Conservation (phyloP, 2,888 invertebrate species). For the Cerceris ruficornis region DNA sequence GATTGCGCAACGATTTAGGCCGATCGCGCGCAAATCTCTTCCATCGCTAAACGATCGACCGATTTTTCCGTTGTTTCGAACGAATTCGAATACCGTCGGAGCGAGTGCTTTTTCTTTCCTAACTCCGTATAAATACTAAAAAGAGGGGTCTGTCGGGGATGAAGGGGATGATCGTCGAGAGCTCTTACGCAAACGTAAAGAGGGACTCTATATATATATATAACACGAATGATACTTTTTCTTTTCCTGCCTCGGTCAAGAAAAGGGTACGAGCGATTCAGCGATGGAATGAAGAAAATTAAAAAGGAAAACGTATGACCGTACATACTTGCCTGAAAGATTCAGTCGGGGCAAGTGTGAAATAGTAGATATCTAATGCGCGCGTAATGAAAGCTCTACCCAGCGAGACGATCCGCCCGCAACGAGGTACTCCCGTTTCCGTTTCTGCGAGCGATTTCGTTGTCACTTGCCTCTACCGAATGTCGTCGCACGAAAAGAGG, state of each 20-base stretch:
- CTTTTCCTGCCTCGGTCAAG: slow-evolving; percentile 20
- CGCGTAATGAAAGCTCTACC: slow-evolving; percentile 51
- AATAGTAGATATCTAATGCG: slow-evolving; percentile 54
- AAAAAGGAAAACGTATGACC: slow-evolving; percentile 41
- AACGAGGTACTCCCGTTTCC: slow-evolving; percentile 12
- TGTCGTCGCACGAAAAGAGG: neutral
- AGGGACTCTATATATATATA: too few relatives aligned
- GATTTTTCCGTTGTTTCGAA: neutral
- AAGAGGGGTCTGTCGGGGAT: slow-evolving; percentile 15
- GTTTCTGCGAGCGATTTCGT: slow-evolving; percentile 14
- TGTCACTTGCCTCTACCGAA: slow-evolving; percentile 18
- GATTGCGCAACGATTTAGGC: slow-evolving; percentile 57
- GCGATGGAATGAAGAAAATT: slow-evolving; percentile 32
- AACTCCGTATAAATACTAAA: neutral
- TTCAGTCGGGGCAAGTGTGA: slow-evolving; percentile 69
- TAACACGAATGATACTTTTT: too few relatives aligned
- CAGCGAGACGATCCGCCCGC: slow-evolving; percentile 37
- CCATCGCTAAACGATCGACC: slow-evolving; percentile 49
- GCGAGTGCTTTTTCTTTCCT: neutral
- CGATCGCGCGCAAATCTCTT: slow-evolving; percentile 48
- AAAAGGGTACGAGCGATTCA: slow-evolving; percentile 34
- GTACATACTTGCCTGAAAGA: slow-evolving; percentile 66
- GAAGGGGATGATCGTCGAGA: too few relatives aligned
- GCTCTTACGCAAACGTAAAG: too few relatives aligned
- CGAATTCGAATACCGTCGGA: neutral